Percentiles rank a stretch among this genome's conserved stretches.
These are phyloP conservation scores for Hyperoplus lanceolatus DNA, from an alignment of 2,797 vertebrate species.

Conservation along the genomic window DNA sequence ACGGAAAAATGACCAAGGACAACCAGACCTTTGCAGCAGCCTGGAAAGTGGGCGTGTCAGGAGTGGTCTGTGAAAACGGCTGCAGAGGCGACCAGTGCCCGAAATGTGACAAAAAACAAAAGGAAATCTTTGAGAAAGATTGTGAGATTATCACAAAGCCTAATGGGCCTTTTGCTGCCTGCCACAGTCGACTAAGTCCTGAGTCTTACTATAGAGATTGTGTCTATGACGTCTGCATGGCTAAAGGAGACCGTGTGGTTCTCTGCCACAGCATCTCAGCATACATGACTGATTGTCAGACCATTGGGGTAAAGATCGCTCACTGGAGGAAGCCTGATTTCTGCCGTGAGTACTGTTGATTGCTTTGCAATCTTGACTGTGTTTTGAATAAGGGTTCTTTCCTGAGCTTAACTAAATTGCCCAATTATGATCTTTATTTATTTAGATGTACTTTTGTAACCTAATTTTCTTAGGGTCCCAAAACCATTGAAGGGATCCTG, in stretches of 20 bases:
- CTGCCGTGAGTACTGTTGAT: constrained; percentile 69
- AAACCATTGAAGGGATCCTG: background rate
- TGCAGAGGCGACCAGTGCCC: constrained; percentile 55
- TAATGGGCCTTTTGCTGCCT: constrained; percentile 55
- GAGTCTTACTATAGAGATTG: constrained; percentile 75
- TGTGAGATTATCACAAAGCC: constrained; percentile 58
- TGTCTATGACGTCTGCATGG: constrained; percentile 58
- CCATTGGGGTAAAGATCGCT: constrained; percentile 51
- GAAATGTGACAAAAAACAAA: constrained; percentile 40
- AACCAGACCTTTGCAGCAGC: constrained; percentile 58
- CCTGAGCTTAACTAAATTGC: background rate
- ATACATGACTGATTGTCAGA: constrained; percentile 68
- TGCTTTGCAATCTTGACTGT: background rate
- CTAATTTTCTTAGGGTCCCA: background rate
- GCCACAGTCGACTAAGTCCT: constrained; percentile 43
- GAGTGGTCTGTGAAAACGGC: constrained; percentile 54
- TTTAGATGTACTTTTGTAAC: background rate
- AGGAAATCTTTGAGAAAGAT: constrained; percentile 50
- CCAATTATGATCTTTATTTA: background rate
- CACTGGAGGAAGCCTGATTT: constrained; percentile 74
- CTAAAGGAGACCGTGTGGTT: constrained; percentile 22
- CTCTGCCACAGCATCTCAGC: constrained; percentile 71
- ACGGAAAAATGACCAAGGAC: constrained; percentile 9
- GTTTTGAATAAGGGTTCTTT: background rate
- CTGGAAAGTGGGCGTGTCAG: constrained; percentile 45